phyloP scores from a whole-genome alignment of 2,113 vertebrate species.

The Pteruthius melanotis region DNA sequence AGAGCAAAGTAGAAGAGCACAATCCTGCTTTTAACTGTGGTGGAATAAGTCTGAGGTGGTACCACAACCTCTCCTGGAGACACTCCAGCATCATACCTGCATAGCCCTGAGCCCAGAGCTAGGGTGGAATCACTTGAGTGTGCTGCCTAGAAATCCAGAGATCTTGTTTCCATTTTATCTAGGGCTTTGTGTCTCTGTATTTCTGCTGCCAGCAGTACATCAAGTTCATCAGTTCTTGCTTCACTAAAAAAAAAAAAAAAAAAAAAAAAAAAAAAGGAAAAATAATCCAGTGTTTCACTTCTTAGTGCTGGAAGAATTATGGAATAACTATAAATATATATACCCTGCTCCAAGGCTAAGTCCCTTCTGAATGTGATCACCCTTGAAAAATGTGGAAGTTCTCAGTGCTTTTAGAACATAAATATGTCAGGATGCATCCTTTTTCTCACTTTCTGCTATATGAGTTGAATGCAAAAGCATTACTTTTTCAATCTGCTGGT shows the following conservation, averaged over 20 bases:
- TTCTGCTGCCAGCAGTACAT: background rate
- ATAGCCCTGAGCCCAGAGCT: background rate
- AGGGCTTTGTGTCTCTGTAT: background rate
- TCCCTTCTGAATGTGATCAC: background rate
- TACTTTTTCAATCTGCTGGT: background rate
- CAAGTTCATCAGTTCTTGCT: background rate
- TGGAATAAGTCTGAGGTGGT: background rate
- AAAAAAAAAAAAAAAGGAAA: background rate
- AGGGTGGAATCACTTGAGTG: background rate
- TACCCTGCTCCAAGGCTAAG: background rate
- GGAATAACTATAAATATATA: background rate
- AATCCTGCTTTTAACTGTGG: background rate
- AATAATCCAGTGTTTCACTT: background rate
- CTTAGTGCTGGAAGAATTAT: background rate
- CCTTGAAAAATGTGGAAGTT: background rate
- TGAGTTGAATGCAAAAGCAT: background rate
- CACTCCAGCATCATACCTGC: accelerated
- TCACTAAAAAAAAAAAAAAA: background rate
- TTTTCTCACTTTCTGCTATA: background rate
- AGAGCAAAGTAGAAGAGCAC: background rate
- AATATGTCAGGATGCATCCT: background rate
- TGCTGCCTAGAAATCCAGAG: background rate
- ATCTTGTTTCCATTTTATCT: background rate
- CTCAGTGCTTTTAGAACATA: constrained; percentile 21
- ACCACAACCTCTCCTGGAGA: background rate